phyloP scores from a whole-genome alignment of 2,888 invertebrate species.

The Drosophila longiperda region DNA sequence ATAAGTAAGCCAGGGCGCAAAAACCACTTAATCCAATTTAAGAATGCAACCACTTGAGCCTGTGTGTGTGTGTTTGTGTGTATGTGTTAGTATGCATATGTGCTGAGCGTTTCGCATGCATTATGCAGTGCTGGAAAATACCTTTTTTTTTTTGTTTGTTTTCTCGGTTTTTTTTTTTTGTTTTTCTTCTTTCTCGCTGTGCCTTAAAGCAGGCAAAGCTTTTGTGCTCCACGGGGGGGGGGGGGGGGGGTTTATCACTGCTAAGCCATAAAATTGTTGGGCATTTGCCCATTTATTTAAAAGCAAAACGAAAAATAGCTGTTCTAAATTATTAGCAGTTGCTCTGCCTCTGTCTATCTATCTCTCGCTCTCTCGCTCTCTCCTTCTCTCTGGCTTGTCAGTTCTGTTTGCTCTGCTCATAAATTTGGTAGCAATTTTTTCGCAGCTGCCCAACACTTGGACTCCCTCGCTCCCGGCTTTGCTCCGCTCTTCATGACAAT shows the following conservation, averaged over 20 bases:
- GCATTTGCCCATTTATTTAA: constrained; percentile 43
- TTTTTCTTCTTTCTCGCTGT: not conserved
- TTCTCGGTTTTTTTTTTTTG: not conserved
- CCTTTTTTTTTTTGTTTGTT: not conserved
- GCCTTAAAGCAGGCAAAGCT: constrained; percentile 47
- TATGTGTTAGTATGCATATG: constrained; percentile 27
- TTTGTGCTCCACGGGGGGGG: constrained; percentile 36
- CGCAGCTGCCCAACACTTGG: constrained; percentile 14
- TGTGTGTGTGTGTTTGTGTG: constrained; percentile 26
- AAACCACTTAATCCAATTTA: constrained; percentile 81
- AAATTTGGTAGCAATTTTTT: constrained; percentile 68
- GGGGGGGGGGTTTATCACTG: constrained; percentile 49
- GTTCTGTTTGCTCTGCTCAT: constrained; percentile 47
- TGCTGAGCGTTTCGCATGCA: constrained; percentile 38
- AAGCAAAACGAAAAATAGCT: constrained; percentile 37
- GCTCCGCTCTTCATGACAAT: constrained; percentile 19
- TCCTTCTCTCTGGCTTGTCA: constrained; percentile 5
- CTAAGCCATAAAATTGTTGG: constrained; percentile 52
- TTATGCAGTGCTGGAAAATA: constrained; percentile 47
- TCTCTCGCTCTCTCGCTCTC: not conserved
- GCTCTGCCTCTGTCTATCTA: not conserved
- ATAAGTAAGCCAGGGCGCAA: constrained; percentile 43
- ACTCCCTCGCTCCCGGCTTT: not conserved
- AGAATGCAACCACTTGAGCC: constrained; percentile 80
- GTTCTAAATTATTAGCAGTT: constrained; percentile 35